Evolutionary conservation across 2,113 vertebrate genomes (phyloP).

Genomic region (Picathartes gymnocephalus): DNA sequence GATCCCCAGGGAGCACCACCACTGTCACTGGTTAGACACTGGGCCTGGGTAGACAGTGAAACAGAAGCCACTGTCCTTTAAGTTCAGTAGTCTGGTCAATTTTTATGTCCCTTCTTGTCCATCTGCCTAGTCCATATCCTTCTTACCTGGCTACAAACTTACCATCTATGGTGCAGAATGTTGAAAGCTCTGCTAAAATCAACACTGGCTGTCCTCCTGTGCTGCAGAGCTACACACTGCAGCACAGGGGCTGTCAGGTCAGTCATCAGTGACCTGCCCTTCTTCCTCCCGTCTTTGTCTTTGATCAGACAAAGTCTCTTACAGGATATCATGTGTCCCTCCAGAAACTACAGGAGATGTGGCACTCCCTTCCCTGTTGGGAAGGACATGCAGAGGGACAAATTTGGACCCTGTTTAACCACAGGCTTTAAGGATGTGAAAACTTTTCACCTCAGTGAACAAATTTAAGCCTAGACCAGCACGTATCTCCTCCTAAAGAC

Average conservation of each 20-base stretch:
- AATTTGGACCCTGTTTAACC: neutral
- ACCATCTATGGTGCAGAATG: neutral
- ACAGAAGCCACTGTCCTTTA: neutral
- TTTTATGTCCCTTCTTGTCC: neutral
- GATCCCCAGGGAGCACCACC: rapidly evolving
- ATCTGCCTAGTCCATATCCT: neutral
- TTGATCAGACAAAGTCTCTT: neutral
- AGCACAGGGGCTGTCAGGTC: neutral
- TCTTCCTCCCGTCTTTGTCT: neutral
- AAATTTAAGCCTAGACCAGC: neutral
- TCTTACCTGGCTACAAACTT: neutral
- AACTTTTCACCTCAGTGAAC: neutral
- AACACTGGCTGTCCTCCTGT: rapidly evolving
- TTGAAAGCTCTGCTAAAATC: neutral
- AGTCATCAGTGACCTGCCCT: neutral
- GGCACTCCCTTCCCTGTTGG: neutral
- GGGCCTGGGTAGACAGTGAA: neutral
- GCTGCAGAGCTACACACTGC: neutral
- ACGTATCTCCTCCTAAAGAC: neutral
- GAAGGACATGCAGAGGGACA: neutral
- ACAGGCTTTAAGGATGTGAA: neutral
- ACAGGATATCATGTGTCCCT: neutral
- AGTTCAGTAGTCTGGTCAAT: neutral
- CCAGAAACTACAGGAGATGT: rapidly evolving
- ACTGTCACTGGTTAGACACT: rapidly evolving